Percentiles rank a stretch among this genome's conserved stretches.
Evolutionary conservation across 2,797 vertebrate genomes (phyloP).

Genomic region (Neopelma chrysocephalum): DNA sequence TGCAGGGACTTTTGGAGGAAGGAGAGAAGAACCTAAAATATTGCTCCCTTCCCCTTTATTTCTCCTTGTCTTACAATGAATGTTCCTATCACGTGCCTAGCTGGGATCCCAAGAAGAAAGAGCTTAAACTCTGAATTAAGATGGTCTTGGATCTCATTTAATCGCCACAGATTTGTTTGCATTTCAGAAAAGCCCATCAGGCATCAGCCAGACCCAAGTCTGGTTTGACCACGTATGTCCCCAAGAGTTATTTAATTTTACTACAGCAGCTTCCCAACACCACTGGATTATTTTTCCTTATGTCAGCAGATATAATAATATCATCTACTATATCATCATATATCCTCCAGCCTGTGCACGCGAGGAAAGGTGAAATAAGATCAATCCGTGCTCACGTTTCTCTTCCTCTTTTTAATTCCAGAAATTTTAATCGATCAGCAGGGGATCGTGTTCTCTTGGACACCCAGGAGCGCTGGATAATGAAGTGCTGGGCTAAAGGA

Average conservation of each 20-base stretch:
- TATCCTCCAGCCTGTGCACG: fast-evolving
- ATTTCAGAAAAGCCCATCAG: neutral
- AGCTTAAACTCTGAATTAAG: neutral
- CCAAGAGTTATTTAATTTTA: neutral
- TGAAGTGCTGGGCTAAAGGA: neutral
- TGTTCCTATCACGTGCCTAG: neutral
- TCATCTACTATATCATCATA: neutral
- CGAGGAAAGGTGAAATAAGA: neutral
- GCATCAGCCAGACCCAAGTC: neutral
- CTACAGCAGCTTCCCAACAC: neutral
- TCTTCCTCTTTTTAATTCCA: neutral
- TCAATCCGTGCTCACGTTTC: neutral
- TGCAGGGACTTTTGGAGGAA: neutral
- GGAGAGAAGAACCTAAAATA: neutral
- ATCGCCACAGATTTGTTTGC: fast-evolving
- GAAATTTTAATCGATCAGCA: neutral
- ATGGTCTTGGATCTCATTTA: neutral
- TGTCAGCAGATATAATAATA: neutral
- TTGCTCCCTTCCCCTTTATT: neutral
- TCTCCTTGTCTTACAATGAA: neutral
- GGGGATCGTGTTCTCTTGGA: neutral
- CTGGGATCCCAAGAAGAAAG: neutral
- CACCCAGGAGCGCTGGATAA: neutral
- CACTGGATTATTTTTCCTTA: neutral
- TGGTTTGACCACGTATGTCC: fast-evolving